Evolutionary conservation across 2,113 vertebrate genomes (phyloP).

Genomic region (Bombycilla garrulus): DNA sequence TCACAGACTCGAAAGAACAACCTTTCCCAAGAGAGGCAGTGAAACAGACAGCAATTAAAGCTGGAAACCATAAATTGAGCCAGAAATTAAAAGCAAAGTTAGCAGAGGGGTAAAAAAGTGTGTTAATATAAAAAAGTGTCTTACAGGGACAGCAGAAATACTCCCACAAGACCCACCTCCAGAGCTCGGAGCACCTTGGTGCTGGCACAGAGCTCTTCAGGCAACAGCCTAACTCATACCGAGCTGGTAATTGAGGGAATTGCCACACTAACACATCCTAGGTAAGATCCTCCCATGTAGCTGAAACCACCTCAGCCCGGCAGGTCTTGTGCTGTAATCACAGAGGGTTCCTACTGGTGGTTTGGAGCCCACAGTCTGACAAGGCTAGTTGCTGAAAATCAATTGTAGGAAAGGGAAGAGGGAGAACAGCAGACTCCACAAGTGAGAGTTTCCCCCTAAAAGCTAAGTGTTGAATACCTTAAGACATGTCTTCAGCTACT

Average conservation of each 20-base stretch:
- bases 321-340: background rate
- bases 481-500: background rate
- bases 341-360: background rate
- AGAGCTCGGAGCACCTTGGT: background rate
- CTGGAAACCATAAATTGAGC: background rate
- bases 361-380: background rate
- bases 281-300: background rate
- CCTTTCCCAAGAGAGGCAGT: background rate
- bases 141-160: background rate
- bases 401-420: background rate
- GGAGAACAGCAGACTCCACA: background rate
- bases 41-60: background rate
- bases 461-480: background rate
- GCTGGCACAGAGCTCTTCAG: background rate
- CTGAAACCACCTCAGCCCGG: background rate
- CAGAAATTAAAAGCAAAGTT: background rate
- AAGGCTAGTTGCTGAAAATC: background rate
- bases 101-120: background rate
- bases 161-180: background rate
- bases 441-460: background rate
- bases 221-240: accelerated
- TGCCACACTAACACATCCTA: background rate
- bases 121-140: background rate
- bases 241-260: background rate
- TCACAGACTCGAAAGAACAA: background rate